phyloP scores from a whole-genome alignment of 2,888 invertebrate species.

The Stratiomys singularior region DNA sequence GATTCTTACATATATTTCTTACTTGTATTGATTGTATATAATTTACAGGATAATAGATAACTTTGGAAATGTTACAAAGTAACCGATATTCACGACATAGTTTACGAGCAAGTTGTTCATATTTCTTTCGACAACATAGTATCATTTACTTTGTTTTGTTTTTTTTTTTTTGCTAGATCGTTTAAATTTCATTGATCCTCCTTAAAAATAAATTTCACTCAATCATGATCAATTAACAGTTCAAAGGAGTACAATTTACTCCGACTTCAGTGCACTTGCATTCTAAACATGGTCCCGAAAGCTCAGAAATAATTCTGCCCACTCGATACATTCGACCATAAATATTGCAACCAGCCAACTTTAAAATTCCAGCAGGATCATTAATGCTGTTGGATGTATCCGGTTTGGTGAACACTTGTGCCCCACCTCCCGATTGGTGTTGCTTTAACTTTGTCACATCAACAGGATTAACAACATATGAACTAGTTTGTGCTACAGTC shows the following conservation, averaged over 20 bases:
- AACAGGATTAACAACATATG: constrained; percentile 52
- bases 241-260: constrained; percentile 80
- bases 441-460: constrained; percentile 50
- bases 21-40: background rate
- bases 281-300: constrained; percentile 83
- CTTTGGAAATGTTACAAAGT: constrained; percentile 21
- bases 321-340: constrained; percentile 90
- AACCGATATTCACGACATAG: background rate
- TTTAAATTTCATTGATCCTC: background rate
- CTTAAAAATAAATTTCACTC: background rate
- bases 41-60: constrained; percentile 30
- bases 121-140: no score
- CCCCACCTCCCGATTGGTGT: constrained; percentile 45
- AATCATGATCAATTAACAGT: constrained; percentile 64
- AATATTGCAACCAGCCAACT: constrained; percentile 88
- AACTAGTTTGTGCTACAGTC: constrained; percentile 50
- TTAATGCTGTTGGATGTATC: constrained; percentile 56
- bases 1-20: background rate
- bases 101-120: no score
- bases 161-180: background rate
- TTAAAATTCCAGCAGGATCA: constrained; percentile 70
- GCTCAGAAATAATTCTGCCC: constrained; percentile 82
- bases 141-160: no score
- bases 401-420: constrained; percentile 53
- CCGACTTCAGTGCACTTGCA: constrained; percentile 89